These are phyloP conservation scores for Tillus elongatus DNA, from an alignment of 2,888 invertebrate species.

Conservation along the genomic window DNA sequence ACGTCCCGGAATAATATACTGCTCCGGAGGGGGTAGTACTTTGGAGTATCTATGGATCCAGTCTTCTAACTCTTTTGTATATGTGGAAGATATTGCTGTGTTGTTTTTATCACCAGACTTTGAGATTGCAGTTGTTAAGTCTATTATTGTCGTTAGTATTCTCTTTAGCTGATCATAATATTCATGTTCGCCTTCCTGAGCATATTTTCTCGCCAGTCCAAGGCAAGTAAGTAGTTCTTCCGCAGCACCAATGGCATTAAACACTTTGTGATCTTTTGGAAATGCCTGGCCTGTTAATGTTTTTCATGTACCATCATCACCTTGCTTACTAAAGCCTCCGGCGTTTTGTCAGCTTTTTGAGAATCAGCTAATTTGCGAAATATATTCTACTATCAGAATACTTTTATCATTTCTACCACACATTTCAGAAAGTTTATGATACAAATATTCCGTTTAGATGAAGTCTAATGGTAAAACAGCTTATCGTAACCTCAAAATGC, in stretches of 20 bases:
- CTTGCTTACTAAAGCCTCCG: conserved; percentile 27
- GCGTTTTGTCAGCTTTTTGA: no score
- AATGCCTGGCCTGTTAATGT: conserved; percentile 33
- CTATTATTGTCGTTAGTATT: conserved; percentile 68
- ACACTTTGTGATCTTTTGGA: conserved; percentile 53
- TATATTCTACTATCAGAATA: no score
- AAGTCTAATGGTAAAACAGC: no score
- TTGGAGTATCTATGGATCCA: conserved; percentile 59
- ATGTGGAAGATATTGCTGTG: conserved; percentile 42
- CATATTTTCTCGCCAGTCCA: conserved; percentile 54
- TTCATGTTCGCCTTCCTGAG: conserved; percentile 49
- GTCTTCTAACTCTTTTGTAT: conserved; percentile 54
- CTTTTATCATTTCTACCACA: no score
- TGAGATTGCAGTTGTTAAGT: conserved; percentile 60
- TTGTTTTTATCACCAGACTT: conserved; percentile 37
- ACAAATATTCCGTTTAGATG: no score
- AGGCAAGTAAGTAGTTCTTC: conserved; percentile 63
- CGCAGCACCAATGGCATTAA: conserved; percentile 61
- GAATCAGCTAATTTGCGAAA: no score
- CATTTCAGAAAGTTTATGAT: no score
- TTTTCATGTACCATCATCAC: conserved; percentile 36
- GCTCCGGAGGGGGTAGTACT: conserved; percentile 55
- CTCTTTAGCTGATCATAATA: conserved; percentile 56
- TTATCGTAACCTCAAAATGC: no score
- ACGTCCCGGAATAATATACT: conserved; percentile 64